Evolutionary conservation across 2,797 vertebrate species (phyloP).

Genomic region (Gobio occitaniae): DNA sequence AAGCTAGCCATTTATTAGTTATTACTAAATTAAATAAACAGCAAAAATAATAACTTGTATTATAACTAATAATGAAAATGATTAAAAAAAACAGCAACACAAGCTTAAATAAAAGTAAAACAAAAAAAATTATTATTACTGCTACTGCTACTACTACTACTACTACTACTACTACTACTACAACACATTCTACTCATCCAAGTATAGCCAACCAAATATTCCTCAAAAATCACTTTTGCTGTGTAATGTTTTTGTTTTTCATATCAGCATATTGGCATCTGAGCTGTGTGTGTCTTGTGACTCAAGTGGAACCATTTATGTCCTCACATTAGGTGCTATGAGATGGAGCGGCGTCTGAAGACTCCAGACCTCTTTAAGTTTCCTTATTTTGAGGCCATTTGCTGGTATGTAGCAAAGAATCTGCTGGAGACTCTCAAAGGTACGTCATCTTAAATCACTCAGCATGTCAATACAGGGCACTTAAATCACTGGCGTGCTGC

Average conservation of each 20-base stretch:
- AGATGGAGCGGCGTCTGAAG: conserved; percentile 99
- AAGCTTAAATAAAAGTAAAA: not conserved
- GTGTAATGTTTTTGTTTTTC: not conserved
- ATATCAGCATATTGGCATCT: not conserved
- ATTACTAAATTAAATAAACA: no score
- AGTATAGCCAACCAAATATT: not conserved
- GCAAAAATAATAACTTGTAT: no score
- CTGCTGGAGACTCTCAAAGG: conserved; percentile 97
- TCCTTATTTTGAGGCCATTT: conserved; percentile 99
- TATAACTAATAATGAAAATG: no score
- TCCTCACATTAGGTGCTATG: conserved; percentile 88
- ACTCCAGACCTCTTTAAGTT: conserved; percentile 99
- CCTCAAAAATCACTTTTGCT: not conserved
- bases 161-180: no score
- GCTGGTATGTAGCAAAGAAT: conserved; percentile 99
- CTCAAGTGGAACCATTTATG: not conserved
- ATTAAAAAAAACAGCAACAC: not conserved
- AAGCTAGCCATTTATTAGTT: no score
- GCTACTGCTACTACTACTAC: no score
- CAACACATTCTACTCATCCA: no score
- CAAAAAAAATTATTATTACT: not conserved
- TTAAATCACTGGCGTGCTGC: not conserved
- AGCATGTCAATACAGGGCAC: not conserved
- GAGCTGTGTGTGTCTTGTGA: not conserved
- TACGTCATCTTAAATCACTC: conserved; percentile 65